These are phyloP conservation scores for Apostichopus californicus DNA, from an alignment of 35 echinoderm and acorn worm genomes.

Conservation along the genomic window DNA sequence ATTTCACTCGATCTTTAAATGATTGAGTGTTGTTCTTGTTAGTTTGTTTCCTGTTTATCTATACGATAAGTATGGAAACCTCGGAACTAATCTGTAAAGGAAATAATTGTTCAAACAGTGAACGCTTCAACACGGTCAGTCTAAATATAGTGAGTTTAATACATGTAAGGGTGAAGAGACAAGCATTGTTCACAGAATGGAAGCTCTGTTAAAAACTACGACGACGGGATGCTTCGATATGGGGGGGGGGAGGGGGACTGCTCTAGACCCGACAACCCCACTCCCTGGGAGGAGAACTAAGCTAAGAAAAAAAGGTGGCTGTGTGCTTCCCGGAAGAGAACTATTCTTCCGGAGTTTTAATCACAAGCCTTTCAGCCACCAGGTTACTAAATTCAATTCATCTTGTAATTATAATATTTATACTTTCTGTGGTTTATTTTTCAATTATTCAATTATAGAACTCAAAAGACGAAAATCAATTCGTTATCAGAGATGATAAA, in stretches of 20 bases:
- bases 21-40: no score
- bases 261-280: not conserved
- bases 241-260: not conserved
- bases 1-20: no score
- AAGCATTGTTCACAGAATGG: no score
- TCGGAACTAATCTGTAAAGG: no score
- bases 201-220: no score
- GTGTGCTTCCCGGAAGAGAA: not conserved
- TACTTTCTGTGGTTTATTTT: not conserved
- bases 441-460: not conserved
- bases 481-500: not conserved
- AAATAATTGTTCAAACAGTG: no score
- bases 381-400: not conserved
- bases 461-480: not conserved
- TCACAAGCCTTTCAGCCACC: not conserved
- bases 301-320: not conserved
- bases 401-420: not conserved
- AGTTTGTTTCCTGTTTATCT: no score
- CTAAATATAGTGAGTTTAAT: no score
- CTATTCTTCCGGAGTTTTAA: not conserved
- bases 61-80: no score
- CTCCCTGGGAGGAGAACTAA: not conserved
- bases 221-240: no score
- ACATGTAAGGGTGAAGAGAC: no score
- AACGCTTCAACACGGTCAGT: no score